Evolutionary conservation across 2,113 vertebrate species (phyloP).

Genomic region (Himantopus leucocephalus): DNA sequence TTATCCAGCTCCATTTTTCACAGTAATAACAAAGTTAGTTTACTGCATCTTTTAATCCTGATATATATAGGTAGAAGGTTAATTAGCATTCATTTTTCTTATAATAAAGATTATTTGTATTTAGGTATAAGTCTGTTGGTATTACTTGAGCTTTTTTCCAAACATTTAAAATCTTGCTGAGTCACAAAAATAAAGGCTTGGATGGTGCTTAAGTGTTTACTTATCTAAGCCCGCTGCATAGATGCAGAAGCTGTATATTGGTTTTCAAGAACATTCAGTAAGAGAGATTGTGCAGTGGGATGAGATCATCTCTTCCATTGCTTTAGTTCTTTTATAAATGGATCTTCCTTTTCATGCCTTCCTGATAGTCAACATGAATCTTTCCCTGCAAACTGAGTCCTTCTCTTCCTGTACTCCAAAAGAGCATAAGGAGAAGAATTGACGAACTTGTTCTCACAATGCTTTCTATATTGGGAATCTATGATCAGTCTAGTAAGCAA

Average conservation of each 20-base stretch:
- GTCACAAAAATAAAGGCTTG: neutral
- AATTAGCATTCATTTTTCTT: neutral
- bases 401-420: rapidly evolving
- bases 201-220: neutral
- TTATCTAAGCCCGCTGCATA: neutral
- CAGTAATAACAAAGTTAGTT: neutral
- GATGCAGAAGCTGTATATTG: neutral
- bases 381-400: neutral
- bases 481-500: neutral
- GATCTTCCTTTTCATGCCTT: neutral
- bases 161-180: neutral
- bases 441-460: neutral
- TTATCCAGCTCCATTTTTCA: neutral
- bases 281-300: neutral
- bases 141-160: neutral
- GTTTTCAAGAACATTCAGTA: neutral
- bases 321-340: neutral
- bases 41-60: neutral
- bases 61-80: neutral
- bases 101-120: neutral
- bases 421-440: neutral
- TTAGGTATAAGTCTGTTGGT: neutral
- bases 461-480: neutral
- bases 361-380: neutral
- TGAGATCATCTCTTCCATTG: neutral